Base-by-base conservation (phyloP, 2,888 invertebrate species). In the Willowsia nigromaculata region DNA sequence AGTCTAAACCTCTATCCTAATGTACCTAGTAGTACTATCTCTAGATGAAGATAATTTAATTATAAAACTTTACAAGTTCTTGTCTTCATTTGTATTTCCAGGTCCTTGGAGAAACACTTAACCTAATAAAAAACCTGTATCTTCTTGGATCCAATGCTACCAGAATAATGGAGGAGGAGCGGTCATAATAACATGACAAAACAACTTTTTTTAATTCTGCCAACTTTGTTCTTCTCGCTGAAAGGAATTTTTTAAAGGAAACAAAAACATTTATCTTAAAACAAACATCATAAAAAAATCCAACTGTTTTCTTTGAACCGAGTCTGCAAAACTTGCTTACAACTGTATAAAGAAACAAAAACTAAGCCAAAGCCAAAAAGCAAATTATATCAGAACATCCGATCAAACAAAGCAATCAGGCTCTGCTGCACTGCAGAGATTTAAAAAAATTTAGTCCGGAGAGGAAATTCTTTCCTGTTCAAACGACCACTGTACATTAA, bases 41-140 rank as follows among this genome's bases (percentile, higher is more conserved):
- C 37, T 22, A 1, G 40, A 9, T 7, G 27, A 15, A 62, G 59
- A 76, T 85, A 84, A 84, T 84, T 84, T 84, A 84, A 84, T 84
- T 84, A 84, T 71, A 74, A 84, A 84, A 84, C 71, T 83, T 71
- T 74, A 56, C 40, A 83, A 65, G 37, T 62, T 76, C 62, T 76
- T 78, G 33, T 78, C 33, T 78, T 78, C 56, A 85, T 78, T 74
- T 85, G 37, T 68, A 86, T 78, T 86, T 86, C 85, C 85, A 86
- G 85, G 80, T 86, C 85, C 85, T 86, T 86, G 85, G 78, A 86
- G 74, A 65, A 78, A n/a, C 65, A 65, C 78, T 85, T 62, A 76
- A 85, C 76, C 59, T 30, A 85, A 62, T 76, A 85, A 50, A 74
- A 53, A 74, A 33, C 40, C 74, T 78, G 56, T 83, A 83, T 47